A percentile compares a stretch with the other conserved stretches of the same genome.
Evolutionary conservation across 2,797 vertebrate genomes (phyloP).

Genomic region (Morus bassanus): DNA sequence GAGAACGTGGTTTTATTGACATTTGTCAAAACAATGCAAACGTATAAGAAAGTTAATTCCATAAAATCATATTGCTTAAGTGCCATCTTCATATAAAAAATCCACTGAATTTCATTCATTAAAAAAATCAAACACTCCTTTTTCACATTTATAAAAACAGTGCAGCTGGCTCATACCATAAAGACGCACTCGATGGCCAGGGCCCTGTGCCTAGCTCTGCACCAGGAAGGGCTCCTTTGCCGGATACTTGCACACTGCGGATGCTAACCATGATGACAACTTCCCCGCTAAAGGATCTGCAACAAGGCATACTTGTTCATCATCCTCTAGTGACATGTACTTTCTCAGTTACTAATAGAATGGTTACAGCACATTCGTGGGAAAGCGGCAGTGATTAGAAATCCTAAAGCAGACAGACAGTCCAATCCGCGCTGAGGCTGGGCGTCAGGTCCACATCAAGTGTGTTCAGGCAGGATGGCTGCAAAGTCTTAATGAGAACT

Average conservation of each 20-base stretch:
- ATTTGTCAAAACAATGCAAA: constrained; percentile 30
- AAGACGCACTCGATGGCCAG: not conserved
- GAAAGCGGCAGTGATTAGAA: not conserved
- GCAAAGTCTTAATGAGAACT: not conserved
- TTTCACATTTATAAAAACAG: not conserved
- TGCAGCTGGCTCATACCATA: not conserved
- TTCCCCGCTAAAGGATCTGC: not conserved
- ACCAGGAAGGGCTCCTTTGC: not conserved
- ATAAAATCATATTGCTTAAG: constrained; percentile 31
- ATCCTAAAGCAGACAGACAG: not conserved
- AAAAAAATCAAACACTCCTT: not conserved
- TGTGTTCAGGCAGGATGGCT: not conserved
- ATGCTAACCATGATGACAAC: not conserved
- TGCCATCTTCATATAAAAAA: constrained; percentile 41
- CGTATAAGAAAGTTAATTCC: not conserved
- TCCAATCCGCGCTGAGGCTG: not conserved
- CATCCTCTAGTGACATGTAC: not conserved
- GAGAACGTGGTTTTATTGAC: constrained; percentile 51
- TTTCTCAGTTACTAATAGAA: not conserved
- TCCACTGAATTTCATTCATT: not conserved
- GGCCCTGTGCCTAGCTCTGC: not conserved
- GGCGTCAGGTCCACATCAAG: not conserved
- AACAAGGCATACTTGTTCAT: not conserved
- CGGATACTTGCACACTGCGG: not conserved
- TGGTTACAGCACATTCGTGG: not conserved